Evolutionary conservation across 2,113 vertebrate species (phyloP), one percentile per base, ranked within the genome.

Genomic region (Redunca redunca): DNA sequence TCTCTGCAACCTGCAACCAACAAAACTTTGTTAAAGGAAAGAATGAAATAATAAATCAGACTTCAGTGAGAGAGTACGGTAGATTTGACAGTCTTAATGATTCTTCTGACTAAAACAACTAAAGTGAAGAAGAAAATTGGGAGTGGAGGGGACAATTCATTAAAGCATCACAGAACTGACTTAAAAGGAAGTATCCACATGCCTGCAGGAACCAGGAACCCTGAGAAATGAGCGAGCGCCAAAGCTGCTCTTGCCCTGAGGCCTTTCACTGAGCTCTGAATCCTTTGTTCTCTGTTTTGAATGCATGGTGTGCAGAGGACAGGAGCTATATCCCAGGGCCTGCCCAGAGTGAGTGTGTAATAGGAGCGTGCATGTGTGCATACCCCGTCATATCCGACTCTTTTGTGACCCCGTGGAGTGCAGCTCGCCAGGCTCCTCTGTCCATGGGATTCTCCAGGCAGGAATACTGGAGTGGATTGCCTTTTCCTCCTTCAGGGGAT

Each of bases 31-130:
- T 53, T 81, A n/a, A 92, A 21, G 15, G 28, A 78, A 53, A 52
- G 52, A 77, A 82, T 67, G 10, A 86, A 95, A 94, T 12, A 86
- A 90, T 64, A 60, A 90, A 78, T 78, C 78, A 81, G 25, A 90
- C 40, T 46, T 90, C 6, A 36, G 33, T 52, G 62, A 86, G 62
- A 46, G 5, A 92, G 4, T 40, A 28, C 15, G 5, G 33, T 78
- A n/a, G 26, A 77, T 43, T 36, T n/a, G 74, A 52, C 9, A 58
- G 13, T 93, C 11, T 36, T 43, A 90, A 80, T 85, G n/a, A 40
- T 46, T 91, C 7, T 94, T 40, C 15, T 46, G 7, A 84, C 26
- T 57, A 28, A 97, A 60, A 57, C 12, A 81, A 78, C n/a, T 36
- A 80, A 82, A 43, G 46, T 52, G 10, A 81, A 81, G 46, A 43